These are phyloP conservation scores for Odocoileus virginianus DNA, from an alignment of 2,113 vertebrate genomes.

Conservation along the genomic window DNA sequence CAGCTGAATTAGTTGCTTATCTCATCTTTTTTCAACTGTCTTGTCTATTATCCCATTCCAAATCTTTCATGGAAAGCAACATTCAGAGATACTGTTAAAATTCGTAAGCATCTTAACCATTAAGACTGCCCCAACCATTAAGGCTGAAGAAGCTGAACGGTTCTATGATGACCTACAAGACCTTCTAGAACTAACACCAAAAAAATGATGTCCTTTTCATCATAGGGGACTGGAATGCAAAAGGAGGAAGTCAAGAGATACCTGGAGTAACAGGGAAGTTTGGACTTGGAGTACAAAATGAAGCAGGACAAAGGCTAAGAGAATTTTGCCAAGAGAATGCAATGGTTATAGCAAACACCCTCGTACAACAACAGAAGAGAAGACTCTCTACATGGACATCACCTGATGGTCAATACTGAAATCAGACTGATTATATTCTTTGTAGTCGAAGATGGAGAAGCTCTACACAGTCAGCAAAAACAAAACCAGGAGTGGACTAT, in stretches of 20 bases:
- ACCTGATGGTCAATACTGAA: not conserved
- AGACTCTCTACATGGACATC: not conserved
- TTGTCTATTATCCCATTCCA: not conserved
- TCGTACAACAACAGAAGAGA: not conserved
- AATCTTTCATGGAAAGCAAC: not conserved
- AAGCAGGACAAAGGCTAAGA: not conserved
- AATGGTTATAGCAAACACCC: not conserved
- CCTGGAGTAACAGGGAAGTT: not conserved
- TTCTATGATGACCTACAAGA: not conserved
- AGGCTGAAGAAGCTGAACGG: not conserved
- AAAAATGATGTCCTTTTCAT: not conserved
- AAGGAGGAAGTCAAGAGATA: not conserved
- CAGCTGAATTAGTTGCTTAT: not conserved
- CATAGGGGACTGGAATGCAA: not conserved
- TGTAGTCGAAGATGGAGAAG: not conserved
- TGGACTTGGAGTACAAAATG: not conserved
- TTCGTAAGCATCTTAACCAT: not conserved
- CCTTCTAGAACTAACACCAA: not conserved
- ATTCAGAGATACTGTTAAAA: not conserved
- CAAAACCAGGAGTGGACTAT: not conserved
- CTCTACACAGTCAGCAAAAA: not conserved
- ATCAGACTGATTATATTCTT: not conserved
- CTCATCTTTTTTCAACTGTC: accelerated
- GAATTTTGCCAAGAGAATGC: not conserved
- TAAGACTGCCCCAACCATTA: not conserved